phyloP scores from a whole-genome alignment of 2,797 vertebrate genomes.

The Trachurus trachurus region DNA sequence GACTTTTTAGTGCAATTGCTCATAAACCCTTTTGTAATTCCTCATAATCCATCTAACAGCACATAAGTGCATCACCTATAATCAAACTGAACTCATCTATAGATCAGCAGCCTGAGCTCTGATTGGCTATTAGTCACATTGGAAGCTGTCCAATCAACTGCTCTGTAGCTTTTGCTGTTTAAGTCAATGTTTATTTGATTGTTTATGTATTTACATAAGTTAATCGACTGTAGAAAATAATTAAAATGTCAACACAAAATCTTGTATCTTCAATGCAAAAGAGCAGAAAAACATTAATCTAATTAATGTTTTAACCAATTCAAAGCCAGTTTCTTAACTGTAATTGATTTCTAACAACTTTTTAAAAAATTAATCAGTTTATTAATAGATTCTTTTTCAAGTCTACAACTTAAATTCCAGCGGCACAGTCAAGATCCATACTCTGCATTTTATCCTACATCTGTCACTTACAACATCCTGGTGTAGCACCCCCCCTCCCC shows the following conservation, averaged over 20 bases:
- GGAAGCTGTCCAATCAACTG: conserved; percentile 2
- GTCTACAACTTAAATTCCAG: background rate
- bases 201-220: too few relatives aligned
- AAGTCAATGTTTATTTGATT: too few relatives aligned
- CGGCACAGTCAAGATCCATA: background rate
- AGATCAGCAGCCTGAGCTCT: background rate
- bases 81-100: background rate
- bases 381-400: background rate
- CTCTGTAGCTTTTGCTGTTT: background rate
- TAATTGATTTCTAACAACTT: conserved; percentile 8
- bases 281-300: too few relatives aligned
- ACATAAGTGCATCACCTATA: background rate
- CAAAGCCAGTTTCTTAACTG: background rate
- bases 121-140: background rate
- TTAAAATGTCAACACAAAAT: too few relatives aligned
- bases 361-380: background rate
- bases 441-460: background rate
- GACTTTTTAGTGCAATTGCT: background rate
- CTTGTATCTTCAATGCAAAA: too few relatives aligned
- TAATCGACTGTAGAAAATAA: too few relatives aligned
- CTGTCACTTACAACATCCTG: background rate
- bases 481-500: background rate
- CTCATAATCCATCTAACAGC: background rate
- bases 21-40: background rate
- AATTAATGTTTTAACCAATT: background rate